Evolutionary conservation across 2,888 invertebrate species (phyloP), one percentile per base, ranked within the genome.

Genomic region (Perdita meconis): DNA sequence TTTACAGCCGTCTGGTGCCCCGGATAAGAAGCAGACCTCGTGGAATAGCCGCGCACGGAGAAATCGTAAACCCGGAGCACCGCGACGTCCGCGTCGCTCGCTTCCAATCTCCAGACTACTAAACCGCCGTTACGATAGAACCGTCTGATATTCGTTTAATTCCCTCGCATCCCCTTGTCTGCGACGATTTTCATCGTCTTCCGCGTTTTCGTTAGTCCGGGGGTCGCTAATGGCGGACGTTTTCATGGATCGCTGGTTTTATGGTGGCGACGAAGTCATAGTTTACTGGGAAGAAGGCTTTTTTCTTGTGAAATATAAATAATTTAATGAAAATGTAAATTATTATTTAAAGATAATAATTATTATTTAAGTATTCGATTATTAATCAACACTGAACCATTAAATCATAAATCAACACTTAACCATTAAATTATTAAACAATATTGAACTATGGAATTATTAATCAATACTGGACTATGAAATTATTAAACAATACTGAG

Each of bases 11-110:
- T 71, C 68, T 68, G 34, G 64, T n/a, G 30, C 3, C 71, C 59
- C 4, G 71, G 70, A 68, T 71, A 61, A 71, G 83, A 85, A 87
- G 81, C 82, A 81, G 80, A 83, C 85, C 78, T 79, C 79, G 65
- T 74, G 84, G 81, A 80, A 81, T 80, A 75, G 83, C 81, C 80
- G 71, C 84, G 85, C 89, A 88, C 90, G 89, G 82, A 86, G 75
- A 88, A 69, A 83, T 87, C 90, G 87, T 90, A 90, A 90, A 90
- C 75, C 89, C 82, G 79, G 85, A 83, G 85, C 85, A 79, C 70
- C 78, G 76, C 74, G 81, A 84, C 85, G 69, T n/a, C 73, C 73
- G 81, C 47, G 81, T 83, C 71, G 82, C n/a, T n/a, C 86, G 76
- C 81, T 80, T 83, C 80, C 85, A 82, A 86, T 85, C 83, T 83